Percentiles rank a stretch among this genome's conserved stretches.
Evolutionary conservation across 1,140 invertebrate genomes (phyloP).

Genomic region (Odontomachus brunneus): DNA sequence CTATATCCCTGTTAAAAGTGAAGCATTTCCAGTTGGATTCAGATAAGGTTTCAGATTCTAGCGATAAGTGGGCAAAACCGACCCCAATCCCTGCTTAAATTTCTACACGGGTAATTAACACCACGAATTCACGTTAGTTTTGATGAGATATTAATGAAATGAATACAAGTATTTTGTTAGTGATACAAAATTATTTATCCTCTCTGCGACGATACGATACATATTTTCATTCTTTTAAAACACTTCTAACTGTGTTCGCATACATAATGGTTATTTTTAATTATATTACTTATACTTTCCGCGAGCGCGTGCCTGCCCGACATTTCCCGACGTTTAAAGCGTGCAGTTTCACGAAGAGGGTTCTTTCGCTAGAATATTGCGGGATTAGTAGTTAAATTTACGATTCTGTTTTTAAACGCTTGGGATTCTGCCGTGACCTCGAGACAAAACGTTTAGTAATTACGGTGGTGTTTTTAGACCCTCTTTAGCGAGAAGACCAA

Average conservation of each 20-base stretch:
- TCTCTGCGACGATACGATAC: not conserved
- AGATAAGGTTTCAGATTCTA: no score
- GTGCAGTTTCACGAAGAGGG: not conserved
- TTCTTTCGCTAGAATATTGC: conserved; percentile 54
- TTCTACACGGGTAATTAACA: no score
- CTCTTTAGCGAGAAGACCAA: conserved; percentile 10
- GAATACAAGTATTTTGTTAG: not conserved
- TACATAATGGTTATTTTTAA: conserved; percentile 2
- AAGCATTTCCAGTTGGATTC: no score
- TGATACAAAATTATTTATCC: not conserved
- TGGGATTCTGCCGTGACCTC: not conserved
- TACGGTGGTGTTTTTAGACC: conserved; percentile 65
- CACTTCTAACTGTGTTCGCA: not conserved
- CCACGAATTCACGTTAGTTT: not conserved
- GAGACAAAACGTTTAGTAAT: conserved; percentile 63
- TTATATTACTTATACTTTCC: not conserved
- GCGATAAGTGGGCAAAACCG: no score
- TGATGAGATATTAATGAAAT: no score
- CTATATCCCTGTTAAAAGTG: no score
- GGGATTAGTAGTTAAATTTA: conserved; percentile 63
- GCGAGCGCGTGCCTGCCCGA: no score
- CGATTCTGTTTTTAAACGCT: conserved; percentile 53
- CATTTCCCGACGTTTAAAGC: conserved; percentile 28
- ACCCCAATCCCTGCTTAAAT: no score
- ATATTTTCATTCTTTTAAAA: not conserved